These are phyloP conservation scores for Helostoma temminkii DNA, from an alignment of 2,797 vertebrate species.

Conservation along the genomic window DNA sequence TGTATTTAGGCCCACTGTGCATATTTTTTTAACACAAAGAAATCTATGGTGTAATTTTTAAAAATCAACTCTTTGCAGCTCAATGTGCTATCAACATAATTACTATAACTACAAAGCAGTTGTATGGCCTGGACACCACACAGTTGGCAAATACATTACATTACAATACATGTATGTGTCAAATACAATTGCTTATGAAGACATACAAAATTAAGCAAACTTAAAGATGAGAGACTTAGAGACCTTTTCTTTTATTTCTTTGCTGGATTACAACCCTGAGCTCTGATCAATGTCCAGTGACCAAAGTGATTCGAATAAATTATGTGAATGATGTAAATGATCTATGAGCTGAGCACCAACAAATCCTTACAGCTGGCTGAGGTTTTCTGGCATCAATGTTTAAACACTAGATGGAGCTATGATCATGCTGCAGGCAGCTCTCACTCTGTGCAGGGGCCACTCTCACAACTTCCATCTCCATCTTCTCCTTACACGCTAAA, in stretches of 20 bases:
- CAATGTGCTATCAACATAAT: background rate
- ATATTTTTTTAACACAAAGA: too few species aligned
- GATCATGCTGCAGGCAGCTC: constrained; percentile 68
- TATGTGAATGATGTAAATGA: constrained; percentile 2
- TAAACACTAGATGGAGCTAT: constrained; percentile 89
- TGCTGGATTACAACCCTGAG: background rate
- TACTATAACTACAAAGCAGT: background rate
- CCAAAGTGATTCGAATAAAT: background rate
- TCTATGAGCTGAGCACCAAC: background rate
- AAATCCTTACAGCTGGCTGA: background rate
- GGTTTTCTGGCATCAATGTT: too few species aligned
- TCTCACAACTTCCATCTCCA: constrained; percentile 12
- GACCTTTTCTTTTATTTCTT: background rate
- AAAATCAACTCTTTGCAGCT: background rate
- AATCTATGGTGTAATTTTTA: too few species aligned
- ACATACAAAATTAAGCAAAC: background rate
- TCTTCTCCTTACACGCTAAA: constrained; percentile 4
- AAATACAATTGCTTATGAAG: background rate
- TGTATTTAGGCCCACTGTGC: too few species aligned
- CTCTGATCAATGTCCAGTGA: background rate
- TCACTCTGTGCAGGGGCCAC: constrained; percentile 5
- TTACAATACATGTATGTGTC: too few species aligned
- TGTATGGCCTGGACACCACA: background rate
- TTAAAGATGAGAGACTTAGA: too few species aligned
- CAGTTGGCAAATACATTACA: background rate